A percentile compares a stretch with the other conserved stretches of the same genome.
Evolutionary conservation across 2,797 vertebrate genomes (phyloP).

Genomic region (Cossypha polioptera): DNA sequence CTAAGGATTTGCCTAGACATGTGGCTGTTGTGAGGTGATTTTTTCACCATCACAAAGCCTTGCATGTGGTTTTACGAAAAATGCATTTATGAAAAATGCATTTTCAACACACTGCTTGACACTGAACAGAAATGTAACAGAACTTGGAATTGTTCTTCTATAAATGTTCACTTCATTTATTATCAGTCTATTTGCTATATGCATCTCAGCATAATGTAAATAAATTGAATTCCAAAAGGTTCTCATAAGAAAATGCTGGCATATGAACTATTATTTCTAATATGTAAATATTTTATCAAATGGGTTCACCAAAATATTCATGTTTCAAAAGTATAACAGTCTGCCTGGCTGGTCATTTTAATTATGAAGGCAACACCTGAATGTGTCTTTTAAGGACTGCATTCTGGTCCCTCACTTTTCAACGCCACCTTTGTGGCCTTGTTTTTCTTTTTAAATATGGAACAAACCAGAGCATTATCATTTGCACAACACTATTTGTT

Average conservation of each 20-base stretch:
- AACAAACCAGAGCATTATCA: neutral
- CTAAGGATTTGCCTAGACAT: conserved; percentile 59
- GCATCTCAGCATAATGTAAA: conserved; percentile 65
- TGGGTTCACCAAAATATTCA: conserved; percentile 7
- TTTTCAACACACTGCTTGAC: conserved; percentile 64
- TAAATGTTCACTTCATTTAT: conserved; percentile 66
- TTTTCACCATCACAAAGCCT: conserved; percentile 64
- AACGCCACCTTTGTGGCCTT: neutral
- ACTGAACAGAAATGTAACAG: conserved; percentile 67
- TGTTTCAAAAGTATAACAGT: neutral
- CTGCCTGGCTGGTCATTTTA: neutral
- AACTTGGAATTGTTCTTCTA: conserved; percentile 72
- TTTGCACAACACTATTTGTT: neutral
- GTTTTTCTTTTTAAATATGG: neutral
- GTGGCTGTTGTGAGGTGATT: conserved; percentile 54
- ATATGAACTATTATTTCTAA: conserved; percentile 55
- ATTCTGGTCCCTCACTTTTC: neutral
- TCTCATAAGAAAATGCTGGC: conserved; percentile 42
- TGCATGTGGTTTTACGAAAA: conserved; percentile 74
- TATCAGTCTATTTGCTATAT: conserved; percentile 59
- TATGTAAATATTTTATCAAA: conserved; percentile 34
- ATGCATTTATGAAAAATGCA: conserved; percentile 63
- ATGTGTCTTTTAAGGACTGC: neutral
- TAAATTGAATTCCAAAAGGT: conserved; percentile 52
- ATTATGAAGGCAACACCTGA: neutral